Percentiles rank a stretch among this genome's conserved stretches.
Evolutionary conservation across 2,113 vertebrate species (phyloP).

Genomic region (Coptodon bakossiorum): DNA sequence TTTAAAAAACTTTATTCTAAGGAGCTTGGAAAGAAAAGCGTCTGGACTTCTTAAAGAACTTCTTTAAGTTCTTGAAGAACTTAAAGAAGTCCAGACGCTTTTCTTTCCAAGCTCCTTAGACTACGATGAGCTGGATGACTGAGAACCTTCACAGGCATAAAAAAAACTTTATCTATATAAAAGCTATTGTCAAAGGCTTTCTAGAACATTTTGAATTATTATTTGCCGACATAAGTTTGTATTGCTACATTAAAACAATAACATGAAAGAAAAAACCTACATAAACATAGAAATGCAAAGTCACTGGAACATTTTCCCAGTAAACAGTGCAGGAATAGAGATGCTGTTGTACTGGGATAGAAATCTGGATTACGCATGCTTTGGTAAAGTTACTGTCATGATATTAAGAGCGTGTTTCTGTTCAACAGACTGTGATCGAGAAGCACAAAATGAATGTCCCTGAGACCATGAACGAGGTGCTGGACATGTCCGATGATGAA

Average conservation of each 20-base stretch:
- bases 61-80: rapidly evolving
- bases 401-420: not conserved
- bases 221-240: not conserved
- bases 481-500: conserved; percentile 99
- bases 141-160: not conserved
- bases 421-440: conserved; percentile 85
- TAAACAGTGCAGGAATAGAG: not conserved
- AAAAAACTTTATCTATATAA: not conserved
- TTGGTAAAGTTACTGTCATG: not conserved
- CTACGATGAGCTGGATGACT: not conserved
- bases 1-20: rapidly evolving
- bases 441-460: conserved; percentile 99
- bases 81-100: not conserved
- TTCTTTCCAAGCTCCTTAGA: not conserved
- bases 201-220: not conserved
- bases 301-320: not conserved
- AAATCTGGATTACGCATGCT: rapidly evolving
- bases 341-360: not conserved
- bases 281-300: not conserved
- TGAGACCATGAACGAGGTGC: conserved; percentile 97
- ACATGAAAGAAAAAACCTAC: not conserved
- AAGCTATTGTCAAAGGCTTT: not conserved
- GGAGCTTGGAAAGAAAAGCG: not conserved
- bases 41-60: not conserved
- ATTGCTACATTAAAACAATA: not conserved